Base-by-base conservation (phyloP, 2,797 vertebrate genomes). In the Diplodus sargus region DNA sequence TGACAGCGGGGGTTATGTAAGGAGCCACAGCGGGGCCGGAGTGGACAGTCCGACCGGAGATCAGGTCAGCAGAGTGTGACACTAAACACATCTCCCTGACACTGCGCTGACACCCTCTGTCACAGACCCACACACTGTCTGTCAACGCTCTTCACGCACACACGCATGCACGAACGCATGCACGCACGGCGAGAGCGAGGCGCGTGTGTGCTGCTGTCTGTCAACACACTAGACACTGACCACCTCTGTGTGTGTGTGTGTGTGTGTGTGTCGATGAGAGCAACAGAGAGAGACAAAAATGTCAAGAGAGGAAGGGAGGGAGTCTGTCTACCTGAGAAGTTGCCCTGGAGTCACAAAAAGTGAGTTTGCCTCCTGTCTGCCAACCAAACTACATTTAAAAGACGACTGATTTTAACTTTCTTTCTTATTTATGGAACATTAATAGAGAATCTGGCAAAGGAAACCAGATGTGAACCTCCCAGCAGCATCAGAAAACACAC, bases 21-120 rank as follows among this genome's bases (percentile, higher is more conserved):
- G 94, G 91, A 94, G 95, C 93, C 95, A 94, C 95, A 92, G 91
- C 59, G 93, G 95, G 95, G 89, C 92, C 91, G 84, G 89, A 94
- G 90, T 93, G 94, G 95, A 95, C 95, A 96, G 95, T 91, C 94
- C 91, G 89, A 95, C 91, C 93, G 93, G 93, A 95, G 94, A 96
- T 95, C 95, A 95, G 95, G 95, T 96, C 95, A 96, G 94, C 94
- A 92, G 95, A 95, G 94, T 96, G 95, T 96, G 95, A 96, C 95
- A 95, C 94, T 94, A 95, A 95, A 95, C 95, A 95, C 94, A 90
- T 95, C 93, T 95, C 93, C 85, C 94, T 95, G 95, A 95, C 95
- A 96, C 93, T 2, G 81, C 88, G 81, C 95, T 95, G 93, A 94
- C 93, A 94, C 94, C 89, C 94, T 95, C 95, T 95, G 95, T 95